phyloP scores from a whole-genome alignment of 2,113 vertebrate species.

The Mellivora capensis region DNA sequence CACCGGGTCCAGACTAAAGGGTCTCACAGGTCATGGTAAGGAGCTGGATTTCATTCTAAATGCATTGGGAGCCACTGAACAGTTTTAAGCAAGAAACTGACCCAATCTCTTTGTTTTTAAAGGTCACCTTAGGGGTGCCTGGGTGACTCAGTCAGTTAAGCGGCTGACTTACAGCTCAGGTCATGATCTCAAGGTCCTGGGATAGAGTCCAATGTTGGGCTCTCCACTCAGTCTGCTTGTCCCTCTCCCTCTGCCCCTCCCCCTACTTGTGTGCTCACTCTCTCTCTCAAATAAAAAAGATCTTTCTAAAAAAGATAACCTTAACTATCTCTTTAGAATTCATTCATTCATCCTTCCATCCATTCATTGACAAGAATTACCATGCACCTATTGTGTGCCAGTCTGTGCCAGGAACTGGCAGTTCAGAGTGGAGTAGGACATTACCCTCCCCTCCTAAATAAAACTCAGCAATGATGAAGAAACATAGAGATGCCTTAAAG shows the following conservation, averaged over 20 bases:
- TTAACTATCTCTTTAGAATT: not conserved
- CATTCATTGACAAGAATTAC: not conserved
- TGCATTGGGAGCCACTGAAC: not conserved
- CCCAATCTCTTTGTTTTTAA: not conserved
- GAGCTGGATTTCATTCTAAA: not conserved
- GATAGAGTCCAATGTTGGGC: not conserved
- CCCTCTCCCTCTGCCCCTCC: not conserved
- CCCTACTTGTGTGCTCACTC: not conserved
- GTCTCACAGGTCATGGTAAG: not conserved
- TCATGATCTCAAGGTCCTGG: not conserved
- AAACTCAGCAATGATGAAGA: not conserved
- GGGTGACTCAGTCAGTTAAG: not conserved
- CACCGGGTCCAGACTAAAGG: not conserved
- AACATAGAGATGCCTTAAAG: not conserved
- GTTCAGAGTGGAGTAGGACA: not conserved
- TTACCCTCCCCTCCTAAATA: not conserved
- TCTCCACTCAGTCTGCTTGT: not conserved
- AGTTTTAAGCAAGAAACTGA: slow-evolving; percentile 5
- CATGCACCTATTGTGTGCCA: not conserved
- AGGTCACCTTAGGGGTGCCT: not conserved
- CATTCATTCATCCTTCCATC: not conserved
- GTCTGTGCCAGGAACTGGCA: not conserved
- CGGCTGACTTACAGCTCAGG: not conserved
- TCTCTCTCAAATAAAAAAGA: not conserved
- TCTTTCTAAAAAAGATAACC: not conserved